phyloP scores from a whole-genome alignment of 64 coral and sea anemone species.

The Astreopora myriophthalma region DNA sequence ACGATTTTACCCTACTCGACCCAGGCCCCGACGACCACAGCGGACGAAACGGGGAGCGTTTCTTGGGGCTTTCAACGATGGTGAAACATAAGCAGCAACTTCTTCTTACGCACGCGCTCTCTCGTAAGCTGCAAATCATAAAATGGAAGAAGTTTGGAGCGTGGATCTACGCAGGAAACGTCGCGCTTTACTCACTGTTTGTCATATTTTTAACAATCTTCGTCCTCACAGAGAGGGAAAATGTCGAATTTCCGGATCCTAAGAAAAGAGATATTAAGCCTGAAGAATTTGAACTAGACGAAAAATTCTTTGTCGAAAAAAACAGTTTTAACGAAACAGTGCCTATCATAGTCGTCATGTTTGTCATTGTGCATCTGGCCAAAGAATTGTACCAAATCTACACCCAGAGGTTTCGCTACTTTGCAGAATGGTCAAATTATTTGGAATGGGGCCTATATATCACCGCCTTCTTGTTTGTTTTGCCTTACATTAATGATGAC shows the following conservation, averaged over 20 bases:
- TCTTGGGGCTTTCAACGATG: conserved; percentile 40
- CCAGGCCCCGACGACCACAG: conserved; percentile 67
- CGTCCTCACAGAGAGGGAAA: conserved; percentile 26
- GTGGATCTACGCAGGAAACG: conserved; percentile 30
- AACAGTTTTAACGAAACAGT: conserved; percentile 8
- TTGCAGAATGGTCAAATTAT: conserved; percentile 43
- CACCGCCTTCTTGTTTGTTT: conserved; percentile 36
- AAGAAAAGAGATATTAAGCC: not conserved
- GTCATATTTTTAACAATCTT: conserved; percentile 11
- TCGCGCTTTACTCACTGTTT: conserved; percentile 45
- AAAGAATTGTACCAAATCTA: conserved; percentile 74
- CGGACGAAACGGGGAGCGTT: conserved; percentile 9
- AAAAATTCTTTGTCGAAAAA: not conserved
- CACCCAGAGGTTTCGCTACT: conserved; percentile 48
- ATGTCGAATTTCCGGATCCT: not conserved
- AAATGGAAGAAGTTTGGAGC: conserved; percentile 76
- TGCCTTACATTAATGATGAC: conserved; percentile 35
- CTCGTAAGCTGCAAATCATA: conserved; percentile 38
- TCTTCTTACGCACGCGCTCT: conserved; percentile 50
- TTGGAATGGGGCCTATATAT: conserved; percentile 62
- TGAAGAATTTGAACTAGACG: not conserved
- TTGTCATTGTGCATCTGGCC: conserved; percentile 22
- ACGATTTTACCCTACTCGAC: conserved; percentile 70
- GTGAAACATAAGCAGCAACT: conserved; percentile 56
- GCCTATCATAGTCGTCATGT: not conserved